Conservation (phyloP, 2,888 invertebrate genomes). For the Mythimna pallens region DNA sequence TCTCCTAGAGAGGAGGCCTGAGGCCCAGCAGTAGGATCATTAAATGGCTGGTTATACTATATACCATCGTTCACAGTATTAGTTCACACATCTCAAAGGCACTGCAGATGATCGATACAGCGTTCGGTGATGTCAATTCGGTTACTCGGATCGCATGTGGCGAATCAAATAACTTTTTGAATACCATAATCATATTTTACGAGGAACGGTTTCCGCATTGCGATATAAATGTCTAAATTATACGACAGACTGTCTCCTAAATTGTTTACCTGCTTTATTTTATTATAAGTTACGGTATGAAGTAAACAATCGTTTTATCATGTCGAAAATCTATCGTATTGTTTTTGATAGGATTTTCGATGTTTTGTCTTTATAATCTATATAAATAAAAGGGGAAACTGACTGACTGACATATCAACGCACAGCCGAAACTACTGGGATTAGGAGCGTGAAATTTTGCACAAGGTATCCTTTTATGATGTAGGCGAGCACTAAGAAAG, state of each 20-base stretch:
- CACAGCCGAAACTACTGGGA: too few relatives aligned
- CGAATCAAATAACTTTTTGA: conserved; percentile 56
- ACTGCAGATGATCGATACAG: conserved; percentile 41
- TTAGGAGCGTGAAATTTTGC: too few relatives aligned
- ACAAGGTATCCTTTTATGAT: too few relatives aligned
- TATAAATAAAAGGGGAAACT: too few relatives aligned
- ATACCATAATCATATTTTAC: conserved; percentile 58
- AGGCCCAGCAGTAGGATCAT: too few relatives aligned
- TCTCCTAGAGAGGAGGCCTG: too few relatives aligned
- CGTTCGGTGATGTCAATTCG: conserved; percentile 34
- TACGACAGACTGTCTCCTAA: conserved; percentile 26
- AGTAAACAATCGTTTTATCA: conserved; percentile 27
- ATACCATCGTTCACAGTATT: too few relatives aligned
- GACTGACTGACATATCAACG: too few relatives aligned
- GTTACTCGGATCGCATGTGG: conserved; percentile 45
- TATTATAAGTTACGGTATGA: conserved; percentile 21
- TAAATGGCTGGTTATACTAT: too few relatives aligned
- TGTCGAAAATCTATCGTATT: not conserved
- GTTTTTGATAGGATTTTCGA: conserved; percentile 2
- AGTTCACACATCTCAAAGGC: not conserved
- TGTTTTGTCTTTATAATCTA: conserved; percentile 2
- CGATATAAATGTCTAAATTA: conserved; percentile 51
- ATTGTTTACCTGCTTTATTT: conserved; percentile 46
- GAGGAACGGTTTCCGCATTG: conserved; percentile 46
- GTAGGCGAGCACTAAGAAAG: too few relatives aligned